phyloP scores from a whole-genome alignment of 1,140 invertebrate species.

The Vanessa atalanta region DNA sequence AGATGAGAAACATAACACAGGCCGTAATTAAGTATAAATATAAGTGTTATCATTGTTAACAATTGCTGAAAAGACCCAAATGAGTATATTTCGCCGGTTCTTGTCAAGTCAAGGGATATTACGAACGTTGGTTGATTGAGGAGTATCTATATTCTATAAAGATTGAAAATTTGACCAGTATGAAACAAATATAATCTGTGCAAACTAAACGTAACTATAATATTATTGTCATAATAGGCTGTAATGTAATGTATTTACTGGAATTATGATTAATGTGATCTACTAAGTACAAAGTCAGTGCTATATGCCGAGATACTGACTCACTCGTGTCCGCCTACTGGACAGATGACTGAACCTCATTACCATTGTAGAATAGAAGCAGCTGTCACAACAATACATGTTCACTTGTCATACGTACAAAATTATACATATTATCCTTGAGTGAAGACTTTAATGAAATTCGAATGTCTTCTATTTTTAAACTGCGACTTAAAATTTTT shows the following conservation, averaged over 20 bases:
- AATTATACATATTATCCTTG: slow-evolving; percentile 16
- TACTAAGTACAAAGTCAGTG: slow-evolving; percentile 5
- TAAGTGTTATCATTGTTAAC: no score
- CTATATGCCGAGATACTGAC: slow-evolving; percentile 21
- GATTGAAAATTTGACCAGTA: no score
- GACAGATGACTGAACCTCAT: slow-evolving; percentile 26
- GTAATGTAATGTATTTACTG: not conserved
- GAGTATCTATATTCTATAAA: no score
- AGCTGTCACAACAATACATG: slow-evolving; percentile 24
- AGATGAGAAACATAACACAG: no score
- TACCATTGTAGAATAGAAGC: slow-evolving; percentile 23
- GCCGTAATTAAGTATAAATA: no score
- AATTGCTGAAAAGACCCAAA: no score
- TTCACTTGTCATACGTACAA: slow-evolving; percentile 11
- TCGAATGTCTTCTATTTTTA: not conserved
- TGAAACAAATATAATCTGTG: no score
- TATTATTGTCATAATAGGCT: not conserved
- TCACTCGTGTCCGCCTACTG: slow-evolving; percentile 32
- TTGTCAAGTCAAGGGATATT: no score
- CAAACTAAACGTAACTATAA: no score
- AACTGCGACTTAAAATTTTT: not conserved
- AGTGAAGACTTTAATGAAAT: not conserved
- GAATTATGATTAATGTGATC: slow-evolving; percentile 21
- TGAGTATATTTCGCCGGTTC: no score
- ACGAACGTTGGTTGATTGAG: no score